These are phyloP conservation scores for Vultur gryphus DNA, from an alignment of 2,797 vertebrate genomes.

Conservation along the genomic window DNA sequence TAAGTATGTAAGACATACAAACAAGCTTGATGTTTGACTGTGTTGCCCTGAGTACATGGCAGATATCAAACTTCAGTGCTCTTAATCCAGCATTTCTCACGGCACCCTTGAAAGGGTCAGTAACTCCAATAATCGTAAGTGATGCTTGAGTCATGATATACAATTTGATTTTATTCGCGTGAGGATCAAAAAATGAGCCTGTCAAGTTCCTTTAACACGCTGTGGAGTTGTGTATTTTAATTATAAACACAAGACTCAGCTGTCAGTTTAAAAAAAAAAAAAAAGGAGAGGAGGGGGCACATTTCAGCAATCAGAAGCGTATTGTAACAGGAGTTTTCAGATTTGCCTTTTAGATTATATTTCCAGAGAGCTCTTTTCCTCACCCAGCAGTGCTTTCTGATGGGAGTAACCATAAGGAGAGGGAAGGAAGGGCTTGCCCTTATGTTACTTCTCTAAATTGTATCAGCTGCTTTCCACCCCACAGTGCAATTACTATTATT, in stretches of 20 bases:
- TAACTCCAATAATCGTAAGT: not conserved
- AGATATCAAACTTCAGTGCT: not conserved
- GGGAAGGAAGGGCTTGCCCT: not conserved
- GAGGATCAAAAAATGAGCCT: not conserved
- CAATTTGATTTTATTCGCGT: not conserved
- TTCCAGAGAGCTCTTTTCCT: not conserved
- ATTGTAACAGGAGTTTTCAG: not conserved
- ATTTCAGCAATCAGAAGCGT: not conserved
- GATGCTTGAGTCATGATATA: not conserved
- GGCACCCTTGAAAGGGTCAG: not conserved
- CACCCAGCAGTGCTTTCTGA: not conserved
- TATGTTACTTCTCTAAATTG: not conserved
- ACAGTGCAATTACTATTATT: not conserved
- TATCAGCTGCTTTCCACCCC: not conserved
- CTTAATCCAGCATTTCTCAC: not conserved
- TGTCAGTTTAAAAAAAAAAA: not conserved
- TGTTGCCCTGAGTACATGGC: not conserved
- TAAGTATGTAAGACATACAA: no score
- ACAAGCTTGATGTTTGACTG: not conserved
- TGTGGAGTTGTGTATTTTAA: not conserved
- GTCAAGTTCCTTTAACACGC: not conserved
- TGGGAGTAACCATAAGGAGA: not conserved
- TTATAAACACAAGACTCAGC: not conserved
- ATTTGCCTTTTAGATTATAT: not conserved
- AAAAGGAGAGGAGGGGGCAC: rapidly evolving